Base-by-base conservation (phyloP, 2,888 invertebrate genomes). In the Hydriomena furcata region DNA sequence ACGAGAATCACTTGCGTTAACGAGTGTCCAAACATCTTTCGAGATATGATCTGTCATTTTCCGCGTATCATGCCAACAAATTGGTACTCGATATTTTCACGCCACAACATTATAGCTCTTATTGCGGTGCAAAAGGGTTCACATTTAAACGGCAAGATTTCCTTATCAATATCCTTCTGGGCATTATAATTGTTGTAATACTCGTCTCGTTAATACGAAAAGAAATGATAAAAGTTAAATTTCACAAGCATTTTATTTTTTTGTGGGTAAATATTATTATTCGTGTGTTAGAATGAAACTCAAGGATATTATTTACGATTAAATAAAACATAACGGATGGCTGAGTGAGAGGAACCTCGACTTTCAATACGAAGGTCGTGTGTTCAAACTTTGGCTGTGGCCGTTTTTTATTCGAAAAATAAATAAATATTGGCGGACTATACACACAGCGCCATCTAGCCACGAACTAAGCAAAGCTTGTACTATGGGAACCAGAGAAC, bases 51-150 rank as follows among this genome's bases (percentile, higher is more conserved):
- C 65, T 55, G 27, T 52, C 31, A 34, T 38, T 55, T 65, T 64
- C 55, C 47, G 50, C 66, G 52, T 49, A 78, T 80, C 80, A 80
- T 75, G 63, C 60, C 59, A 47, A 61, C 65, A 79, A 81, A 80
- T 80, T 80, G 77, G 68, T 68, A 52, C 40, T 56, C 28, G 48
- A 49, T 38, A 21, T 38, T 37, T 34, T 23, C 21, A 11, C 6
- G 7, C 11, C 17, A 17, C 17, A 3, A 17, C n/a, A 30, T 23
- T 35, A 21, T 37, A 28, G 28, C 28, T 50, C 41, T 37, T 37
- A 34, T 36, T 21, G 2, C 20, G 0, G 8, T 3, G 2, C 1
- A 6, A 34, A 30, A 42, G 12, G 24, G 47, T 13, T 10, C 17
- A 38, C 20, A 46, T 17, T 37, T n/a, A 3, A 12, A 7, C 5